A percentile compares a stretch with the other conserved stretches of the same genome.
phyloP scores from a whole-genome alignment of 2,113 vertebrate species.

The Corapipo altera region DNA sequence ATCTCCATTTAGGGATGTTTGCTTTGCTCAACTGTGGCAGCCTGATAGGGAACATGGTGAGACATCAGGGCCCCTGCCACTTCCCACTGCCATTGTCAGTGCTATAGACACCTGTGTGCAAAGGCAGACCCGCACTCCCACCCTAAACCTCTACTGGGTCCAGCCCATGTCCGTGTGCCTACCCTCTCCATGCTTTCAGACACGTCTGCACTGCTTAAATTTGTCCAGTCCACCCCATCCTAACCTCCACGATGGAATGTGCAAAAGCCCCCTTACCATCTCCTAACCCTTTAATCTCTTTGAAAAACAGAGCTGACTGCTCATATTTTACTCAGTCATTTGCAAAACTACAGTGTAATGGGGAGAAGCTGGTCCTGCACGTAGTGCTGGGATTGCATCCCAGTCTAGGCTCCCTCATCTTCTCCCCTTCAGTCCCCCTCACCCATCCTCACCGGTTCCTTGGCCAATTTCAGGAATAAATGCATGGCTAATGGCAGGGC shows the following conservation, averaged over 20 bases:
- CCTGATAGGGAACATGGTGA: background rate
- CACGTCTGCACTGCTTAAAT: background rate
- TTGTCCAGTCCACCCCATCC: background rate
- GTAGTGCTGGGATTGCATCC: background rate
- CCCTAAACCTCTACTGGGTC: background rate
- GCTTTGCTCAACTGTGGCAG: background rate
- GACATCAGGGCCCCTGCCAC: background rate
- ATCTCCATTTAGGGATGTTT: constrained; percentile 46
- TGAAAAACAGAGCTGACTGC: background rate
- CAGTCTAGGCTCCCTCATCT: fast-evolving
- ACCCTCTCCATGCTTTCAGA: background rate
- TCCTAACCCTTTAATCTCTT: background rate
- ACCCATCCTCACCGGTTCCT: background rate
- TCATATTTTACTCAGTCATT: background rate
- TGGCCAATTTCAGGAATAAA: background rate
- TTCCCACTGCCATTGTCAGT: background rate
- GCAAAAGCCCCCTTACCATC: background rate
- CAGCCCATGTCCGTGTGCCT: fast-evolving
- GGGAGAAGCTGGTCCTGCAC: background rate
- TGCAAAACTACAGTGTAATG: background rate
- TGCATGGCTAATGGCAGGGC: background rate
- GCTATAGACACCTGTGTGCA: fast-evolving
- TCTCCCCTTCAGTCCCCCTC: background rate
- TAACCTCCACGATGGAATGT: background rate
- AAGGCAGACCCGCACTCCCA: background rate